These are phyloP conservation scores for Myotis myotis DNA, from an alignment of 2,797 vertebrate species.

Conservation along the genomic window DNA sequence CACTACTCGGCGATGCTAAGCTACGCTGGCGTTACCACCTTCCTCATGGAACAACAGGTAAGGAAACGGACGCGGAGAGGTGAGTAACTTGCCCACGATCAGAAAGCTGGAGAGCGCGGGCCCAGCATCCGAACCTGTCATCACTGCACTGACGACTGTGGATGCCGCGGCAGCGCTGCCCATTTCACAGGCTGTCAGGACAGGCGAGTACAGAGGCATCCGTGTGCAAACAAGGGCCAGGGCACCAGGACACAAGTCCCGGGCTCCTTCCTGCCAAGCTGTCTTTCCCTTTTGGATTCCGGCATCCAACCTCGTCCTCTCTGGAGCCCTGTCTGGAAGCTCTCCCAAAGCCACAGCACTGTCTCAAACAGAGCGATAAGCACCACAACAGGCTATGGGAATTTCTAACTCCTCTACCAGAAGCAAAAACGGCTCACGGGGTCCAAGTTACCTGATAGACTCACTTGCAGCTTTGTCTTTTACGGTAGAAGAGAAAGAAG, in stretches of 20 bases:
- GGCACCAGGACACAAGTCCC: neutral
- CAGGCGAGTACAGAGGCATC: neutral
- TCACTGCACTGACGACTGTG: neutral
- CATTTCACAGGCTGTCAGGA: neutral
- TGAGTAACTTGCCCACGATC: neutral
- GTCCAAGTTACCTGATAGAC: slow-evolving; percentile 91
- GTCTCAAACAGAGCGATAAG: neutral
- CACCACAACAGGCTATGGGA: neutral
- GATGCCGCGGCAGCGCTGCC: neutral
- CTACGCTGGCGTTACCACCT: neutral
- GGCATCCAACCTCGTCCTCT: neutral
- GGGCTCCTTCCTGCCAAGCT: neutral
- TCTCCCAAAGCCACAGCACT: neutral
- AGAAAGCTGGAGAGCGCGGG: neutral
- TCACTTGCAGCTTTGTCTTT: slow-evolving; percentile 99
- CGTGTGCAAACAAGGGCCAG: neutral
- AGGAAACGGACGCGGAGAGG: neutral
- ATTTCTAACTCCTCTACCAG: neutral
- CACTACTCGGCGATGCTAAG: neutral
- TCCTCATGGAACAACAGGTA: neutral
- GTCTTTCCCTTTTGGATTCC: neutral
- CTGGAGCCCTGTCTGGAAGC: neutral
- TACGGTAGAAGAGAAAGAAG: slow-evolving; percentile 97
- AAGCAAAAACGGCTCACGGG: neutral
- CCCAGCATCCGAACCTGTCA: neutral